Evolutionary conservation across 2,888 invertebrate species (phyloP).

Genomic region (Drosophila austrosaltans): DNA sequence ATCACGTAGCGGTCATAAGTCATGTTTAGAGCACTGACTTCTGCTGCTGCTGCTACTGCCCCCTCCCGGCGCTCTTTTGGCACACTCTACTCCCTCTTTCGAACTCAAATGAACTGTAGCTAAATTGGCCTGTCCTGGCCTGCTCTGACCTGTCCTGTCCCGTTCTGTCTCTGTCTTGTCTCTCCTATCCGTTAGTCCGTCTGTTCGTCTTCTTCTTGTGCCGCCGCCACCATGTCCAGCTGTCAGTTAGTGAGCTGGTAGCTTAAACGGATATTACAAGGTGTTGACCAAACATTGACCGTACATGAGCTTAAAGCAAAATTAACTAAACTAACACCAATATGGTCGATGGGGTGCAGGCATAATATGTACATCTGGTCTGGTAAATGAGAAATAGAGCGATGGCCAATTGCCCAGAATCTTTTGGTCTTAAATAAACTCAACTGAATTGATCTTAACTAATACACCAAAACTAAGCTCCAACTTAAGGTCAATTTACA

Average conservation of each 20-base stretch:
- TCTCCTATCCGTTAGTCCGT: background rate
- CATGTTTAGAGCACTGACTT: conserved; percentile 82
- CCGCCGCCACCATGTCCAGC: conserved; percentile 47
- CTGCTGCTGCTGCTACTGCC: conserved; percentile 38
- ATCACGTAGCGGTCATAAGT: conserved; percentile 83
- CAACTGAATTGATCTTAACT: conserved; percentile 8
- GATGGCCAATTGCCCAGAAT: conserved; percentile 11
- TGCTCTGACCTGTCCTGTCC: background rate
- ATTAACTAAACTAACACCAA: conserved; percentile 62
- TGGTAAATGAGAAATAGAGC: conserved; percentile 22
- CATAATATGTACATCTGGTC: conserved; percentile 20
- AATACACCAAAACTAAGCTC: background rate
- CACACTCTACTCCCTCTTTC: conserved; percentile 17
- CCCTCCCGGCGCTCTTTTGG: background rate
- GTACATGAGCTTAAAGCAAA: conserved; percentile 80
- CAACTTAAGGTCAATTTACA: background rate
- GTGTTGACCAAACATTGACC: conserved; percentile 81
- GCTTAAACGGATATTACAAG: conserved; percentile 81
- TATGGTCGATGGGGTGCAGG: conserved; percentile 15
- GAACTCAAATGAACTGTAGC: conserved; percentile 76
- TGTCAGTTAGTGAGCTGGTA: conserved; percentile 65
- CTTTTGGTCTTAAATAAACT: background rate
- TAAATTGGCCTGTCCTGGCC: conserved; percentile 57
- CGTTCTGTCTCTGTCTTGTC: conserved; percentile 1
- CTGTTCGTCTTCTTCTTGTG: conserved; percentile 4